phyloP scores from a whole-genome alignment of 2,113 vertebrate genomes.

The Perca fluviatilis region DNA sequence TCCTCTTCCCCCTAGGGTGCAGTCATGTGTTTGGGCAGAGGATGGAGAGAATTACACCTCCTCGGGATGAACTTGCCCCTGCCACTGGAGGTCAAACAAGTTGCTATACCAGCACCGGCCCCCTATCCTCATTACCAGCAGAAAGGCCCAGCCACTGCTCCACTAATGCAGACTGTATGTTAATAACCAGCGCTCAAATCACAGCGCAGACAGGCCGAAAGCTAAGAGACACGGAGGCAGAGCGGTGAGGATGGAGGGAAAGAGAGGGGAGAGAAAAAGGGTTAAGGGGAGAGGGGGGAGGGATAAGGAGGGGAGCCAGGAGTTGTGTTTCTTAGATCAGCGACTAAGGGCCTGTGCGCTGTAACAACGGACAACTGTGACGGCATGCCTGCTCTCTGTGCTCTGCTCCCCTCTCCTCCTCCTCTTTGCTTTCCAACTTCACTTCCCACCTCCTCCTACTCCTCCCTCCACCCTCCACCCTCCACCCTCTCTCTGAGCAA shows the following conservation, averaged over 20 bases:
- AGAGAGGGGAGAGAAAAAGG: conserved; percentile 20
- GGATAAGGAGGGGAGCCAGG: conserved; percentile 46
- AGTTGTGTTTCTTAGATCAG: conserved; percentile 76
- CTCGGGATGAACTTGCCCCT: conserved; percentile 74
- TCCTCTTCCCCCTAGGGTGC: conserved; percentile 30
- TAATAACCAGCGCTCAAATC: conserved; percentile 60
- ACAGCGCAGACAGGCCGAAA: conserved; percentile 44
- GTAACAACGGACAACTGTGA: conserved; percentile 59
- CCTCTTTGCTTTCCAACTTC: conserved; percentile 29
- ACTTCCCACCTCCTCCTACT: not conserved
- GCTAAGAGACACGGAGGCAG: conserved; percentile 19
- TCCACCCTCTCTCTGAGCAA: conserved; percentile 40
- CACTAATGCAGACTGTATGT: conserved; percentile 62
- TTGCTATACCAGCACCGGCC: conserved; percentile 60
- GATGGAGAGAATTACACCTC: conserved; percentile 61
- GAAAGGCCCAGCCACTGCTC: conserved; percentile 50
- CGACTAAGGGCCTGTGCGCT: conserved; percentile 50
- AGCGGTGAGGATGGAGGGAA: conserved; percentile 15
- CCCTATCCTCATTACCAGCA: conserved; percentile 61
- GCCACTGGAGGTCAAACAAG: conserved; percentile 68
- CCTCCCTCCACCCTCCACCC: conserved; percentile 35
- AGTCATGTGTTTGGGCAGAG: conserved; percentile 59
- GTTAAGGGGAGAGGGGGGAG: conserved; percentile 16
- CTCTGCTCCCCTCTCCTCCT: conserved; percentile 33
- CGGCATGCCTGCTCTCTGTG: conserved; percentile 50